Evolutionary conservation across 2,113 vertebrate genomes (phyloP).

Genomic region (Nerophis lumbriciformis): DNA sequence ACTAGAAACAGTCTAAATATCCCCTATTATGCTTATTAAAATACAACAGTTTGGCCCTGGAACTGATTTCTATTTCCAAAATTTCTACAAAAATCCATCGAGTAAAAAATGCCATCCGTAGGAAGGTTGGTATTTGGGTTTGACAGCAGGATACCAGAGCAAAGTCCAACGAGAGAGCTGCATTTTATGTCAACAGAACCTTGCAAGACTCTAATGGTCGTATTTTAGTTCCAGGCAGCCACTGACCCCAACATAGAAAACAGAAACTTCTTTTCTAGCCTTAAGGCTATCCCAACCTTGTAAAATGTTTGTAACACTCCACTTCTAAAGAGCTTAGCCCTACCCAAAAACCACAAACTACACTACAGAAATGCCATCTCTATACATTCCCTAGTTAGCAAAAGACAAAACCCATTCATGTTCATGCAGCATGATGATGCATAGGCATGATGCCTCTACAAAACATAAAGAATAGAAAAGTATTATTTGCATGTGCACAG

Average conservation of each 20-base stretch:
- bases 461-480: not conserved
- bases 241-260: not conserved
- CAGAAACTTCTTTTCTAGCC: slow-evolving; percentile 7
- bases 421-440: no score
- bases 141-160: slow-evolving; percentile 24
- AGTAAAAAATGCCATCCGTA: not conserved
- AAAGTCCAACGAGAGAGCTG: slow-evolving; percentile 32
- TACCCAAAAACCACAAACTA: slow-evolving; percentile 16
- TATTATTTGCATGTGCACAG: not conserved
- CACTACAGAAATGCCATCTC: slow-evolving; percentile 3
- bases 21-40: no score
- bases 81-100: no score
- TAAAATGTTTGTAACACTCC: slow-evolving; percentile 36
- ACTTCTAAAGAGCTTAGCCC: slow-evolving; percentile 26
- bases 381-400: slow-evolving; percentile 4
- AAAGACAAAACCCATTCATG: slow-evolving; percentile 4
- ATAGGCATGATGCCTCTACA: not conserved
- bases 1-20: no score
- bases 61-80: no score
- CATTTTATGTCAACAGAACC: slow-evolving; percentile 10
- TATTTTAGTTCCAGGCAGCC: not conserved
- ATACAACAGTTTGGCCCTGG: no score
- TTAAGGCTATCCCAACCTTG: slow-evolving; percentile 6
- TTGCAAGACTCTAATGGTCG: not conserved
- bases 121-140: slow-evolving; percentile 17